Evolutionary conservation across 2,113 vertebrate genomes (phyloP), one percentile per base, ranked within the genome.

Genomic region (cat (Felis catus)): DNA sequence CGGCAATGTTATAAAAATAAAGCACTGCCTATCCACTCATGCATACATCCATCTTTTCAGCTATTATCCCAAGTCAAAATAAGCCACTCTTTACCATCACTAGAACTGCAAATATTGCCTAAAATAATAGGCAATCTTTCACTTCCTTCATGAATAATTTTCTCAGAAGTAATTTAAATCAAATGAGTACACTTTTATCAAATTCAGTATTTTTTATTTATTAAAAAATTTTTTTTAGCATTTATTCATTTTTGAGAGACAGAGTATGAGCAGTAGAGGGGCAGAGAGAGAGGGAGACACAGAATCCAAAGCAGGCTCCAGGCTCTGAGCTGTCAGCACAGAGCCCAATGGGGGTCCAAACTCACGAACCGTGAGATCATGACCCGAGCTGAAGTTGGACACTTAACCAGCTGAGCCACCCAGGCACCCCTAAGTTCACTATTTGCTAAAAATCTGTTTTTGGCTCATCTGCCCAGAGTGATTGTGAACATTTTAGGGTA

Each of bases 1-100:
- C 53, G 84, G 55, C 12, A 41, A 84, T 36, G 55, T 45, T 79
- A 91, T 78, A 71, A 96, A 97, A 97, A 89, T 85, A 87, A 96
- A 96, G 93, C 55, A 94, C n/a, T 33, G 23, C 76, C 82, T 4
- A 71, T 29, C 84, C 0, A 0, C 78, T 97, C 92, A 71, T 74
- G 96, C 96, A 86, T n/a, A 95, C 51, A 58, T 36, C 27, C 33
- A 89, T 78, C 36, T 86, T 78, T 97, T 53, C n/a, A 83, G 48
- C 55, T 25, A 61, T 53, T 71, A 51, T 5, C 13, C 29, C 39
- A 68, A 39, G 15, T 80, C 84, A 71, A 81, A 31, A 55, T 7
- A 91, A n/a, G 21, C 27, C 58, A 76, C 6, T 58, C 94, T 94
- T 53, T 21, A 76, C 27, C 36, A n/a, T n/a, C 21, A 39, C 36